Conservation (phyloP, 2,797 vertebrate genomes). For the Oceanodroma leucorhoa region DNA sequence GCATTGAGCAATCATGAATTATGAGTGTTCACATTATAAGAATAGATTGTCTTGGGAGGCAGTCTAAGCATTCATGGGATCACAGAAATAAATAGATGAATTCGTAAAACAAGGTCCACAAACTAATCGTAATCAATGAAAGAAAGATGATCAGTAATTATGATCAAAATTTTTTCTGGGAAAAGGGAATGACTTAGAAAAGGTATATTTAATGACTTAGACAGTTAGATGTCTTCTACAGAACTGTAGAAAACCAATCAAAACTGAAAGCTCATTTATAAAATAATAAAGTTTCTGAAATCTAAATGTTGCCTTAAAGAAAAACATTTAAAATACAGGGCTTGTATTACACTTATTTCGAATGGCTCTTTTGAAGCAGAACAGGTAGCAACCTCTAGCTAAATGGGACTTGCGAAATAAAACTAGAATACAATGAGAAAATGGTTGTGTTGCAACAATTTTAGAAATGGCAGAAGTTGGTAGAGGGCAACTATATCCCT, state of each 20-base stretch:
- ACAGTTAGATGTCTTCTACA: background rate
- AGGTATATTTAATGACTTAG: constrained; percentile 11
- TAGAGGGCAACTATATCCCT: background rate
- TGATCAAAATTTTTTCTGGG: background rate
- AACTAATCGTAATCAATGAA: background rate
- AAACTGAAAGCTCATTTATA: constrained; percentile 2
- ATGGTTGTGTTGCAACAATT: background rate
- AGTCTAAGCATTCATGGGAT: background rate
- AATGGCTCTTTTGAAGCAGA: background rate
- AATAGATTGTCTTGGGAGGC: background rate
- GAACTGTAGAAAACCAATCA: background rate
- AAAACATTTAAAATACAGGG: background rate
- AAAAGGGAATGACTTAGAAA: background rate
- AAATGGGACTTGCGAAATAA: background rate
- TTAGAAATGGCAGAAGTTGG: background rate
- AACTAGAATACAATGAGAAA: background rate
- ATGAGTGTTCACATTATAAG: background rate
- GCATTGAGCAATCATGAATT: background rate
- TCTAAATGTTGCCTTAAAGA: background rate
- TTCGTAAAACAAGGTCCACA: background rate
- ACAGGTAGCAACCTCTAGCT: background rate
- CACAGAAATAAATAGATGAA: background rate
- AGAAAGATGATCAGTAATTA: background rate
- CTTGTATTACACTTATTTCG: background rate
- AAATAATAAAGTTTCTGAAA: background rate